Evolutionary conservation across 2,797 vertebrate species (phyloP).

Genomic region (Dicrostonyx torquatus): DNA sequence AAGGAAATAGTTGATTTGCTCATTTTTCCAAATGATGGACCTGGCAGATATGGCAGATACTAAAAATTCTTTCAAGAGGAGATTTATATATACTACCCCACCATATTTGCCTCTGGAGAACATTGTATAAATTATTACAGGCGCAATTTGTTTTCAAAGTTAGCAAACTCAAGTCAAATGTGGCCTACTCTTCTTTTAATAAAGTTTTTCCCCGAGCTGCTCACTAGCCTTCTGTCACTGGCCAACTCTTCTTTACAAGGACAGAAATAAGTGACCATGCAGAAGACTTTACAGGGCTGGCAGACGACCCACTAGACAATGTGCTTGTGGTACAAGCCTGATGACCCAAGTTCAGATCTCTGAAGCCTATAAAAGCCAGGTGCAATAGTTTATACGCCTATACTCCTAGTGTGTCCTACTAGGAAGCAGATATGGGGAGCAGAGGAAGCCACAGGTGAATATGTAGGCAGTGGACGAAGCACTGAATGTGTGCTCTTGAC

Average conservation of each 20-base stretch:
- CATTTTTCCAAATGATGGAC: background rate
- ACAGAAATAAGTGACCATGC: background rate
- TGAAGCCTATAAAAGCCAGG: background rate
- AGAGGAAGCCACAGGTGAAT: background rate
- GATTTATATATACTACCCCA: background rate
- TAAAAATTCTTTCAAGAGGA: slow-evolving; percentile 35
- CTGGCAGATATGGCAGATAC: background rate
- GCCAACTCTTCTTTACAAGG: background rate
- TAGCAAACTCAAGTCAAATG: slow-evolving; percentile 18
- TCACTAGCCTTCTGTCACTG: background rate
- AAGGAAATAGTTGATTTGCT: background rate
- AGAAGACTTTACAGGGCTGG: background rate
- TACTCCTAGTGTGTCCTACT: background rate
- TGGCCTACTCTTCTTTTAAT: background rate
- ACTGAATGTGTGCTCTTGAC: no score
- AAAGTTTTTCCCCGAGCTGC: background rate
- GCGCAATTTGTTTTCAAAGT: background rate
- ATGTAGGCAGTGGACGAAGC: no score
- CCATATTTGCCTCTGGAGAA: background rate
- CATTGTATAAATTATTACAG: background rate
- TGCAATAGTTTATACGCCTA: background rate
- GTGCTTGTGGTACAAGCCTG: background rate
- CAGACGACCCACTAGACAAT: background rate
- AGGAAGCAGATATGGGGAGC: background rate
- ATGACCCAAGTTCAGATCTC: background rate